phyloP scores from a whole-genome alignment of 1,140 invertebrate species.

The Euglossa dilemma region DNA sequence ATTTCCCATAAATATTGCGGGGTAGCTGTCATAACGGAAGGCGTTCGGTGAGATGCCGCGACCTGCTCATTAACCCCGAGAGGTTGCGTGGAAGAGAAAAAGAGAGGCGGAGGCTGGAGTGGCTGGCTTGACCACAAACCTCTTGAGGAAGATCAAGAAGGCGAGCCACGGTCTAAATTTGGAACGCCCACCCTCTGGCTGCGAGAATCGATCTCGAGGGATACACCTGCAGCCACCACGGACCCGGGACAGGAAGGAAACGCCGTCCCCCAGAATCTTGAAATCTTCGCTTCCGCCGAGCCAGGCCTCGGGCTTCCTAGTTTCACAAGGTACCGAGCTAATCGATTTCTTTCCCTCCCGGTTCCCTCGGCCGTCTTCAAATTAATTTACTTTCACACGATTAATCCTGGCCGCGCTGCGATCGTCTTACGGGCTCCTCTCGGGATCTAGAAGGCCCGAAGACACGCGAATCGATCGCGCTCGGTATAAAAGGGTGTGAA shows the following conservation, averaged over 20 bases:
- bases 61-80: constrained; percentile 72
- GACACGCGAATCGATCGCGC: too few species aligned
- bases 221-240: constrained; percentile 76
- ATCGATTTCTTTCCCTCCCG: constrained; percentile 19
- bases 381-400: constrained; percentile 39
- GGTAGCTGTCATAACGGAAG: constrained; percentile 76
- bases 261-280: constrained; percentile 61
- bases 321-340: constrained; percentile 28
- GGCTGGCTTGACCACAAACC: constrained; percentile 74
- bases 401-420: not conserved
- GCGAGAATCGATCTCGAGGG: constrained; percentile 47
- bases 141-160: constrained; percentile 67
- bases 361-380: not conserved
- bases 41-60: constrained; percentile 74
- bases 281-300: constrained; percentile 71
- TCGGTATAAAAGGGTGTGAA: not conserved
- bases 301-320: not conserved
- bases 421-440: not conserved
- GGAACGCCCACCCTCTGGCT: constrained; percentile 73
- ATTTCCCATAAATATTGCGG: constrained; percentile 75
- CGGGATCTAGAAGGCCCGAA: not conserved
- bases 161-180: constrained; percentile 71
- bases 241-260: constrained; percentile 69
- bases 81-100: constrained; percentile 21
- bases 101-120: constrained; percentile 26